Conservation (phyloP, 2,113 vertebrate species). For the Coptodon bakossiorum region DNA sequence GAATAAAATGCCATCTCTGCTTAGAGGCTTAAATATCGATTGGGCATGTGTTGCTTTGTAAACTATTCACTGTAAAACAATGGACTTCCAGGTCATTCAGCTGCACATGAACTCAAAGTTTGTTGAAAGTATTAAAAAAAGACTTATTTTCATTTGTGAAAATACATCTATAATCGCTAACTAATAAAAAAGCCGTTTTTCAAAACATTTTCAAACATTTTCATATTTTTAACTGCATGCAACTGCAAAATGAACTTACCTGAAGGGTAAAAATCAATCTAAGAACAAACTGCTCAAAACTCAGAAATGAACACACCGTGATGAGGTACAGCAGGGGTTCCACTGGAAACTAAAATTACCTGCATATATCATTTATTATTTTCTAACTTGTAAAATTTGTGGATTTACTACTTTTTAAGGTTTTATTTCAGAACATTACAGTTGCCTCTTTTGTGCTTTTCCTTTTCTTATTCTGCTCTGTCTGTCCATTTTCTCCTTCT, state of each 20-base stretch:
- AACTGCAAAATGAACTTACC: neutral
- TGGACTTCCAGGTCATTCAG: neutral
- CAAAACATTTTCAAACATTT: neutral
- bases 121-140: neutral
- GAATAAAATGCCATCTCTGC: neutral
- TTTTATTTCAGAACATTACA: neutral
- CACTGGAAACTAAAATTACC: neutral
- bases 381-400: neutral
- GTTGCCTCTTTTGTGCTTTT: neutral
- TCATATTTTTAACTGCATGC: neutral
- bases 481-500: neutral
- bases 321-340: neutral
- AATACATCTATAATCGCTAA: neutral
- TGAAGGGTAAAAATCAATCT: neutral
- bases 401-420: neutral
- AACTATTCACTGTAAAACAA: neutral
- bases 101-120: neutral
- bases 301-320: neutral
- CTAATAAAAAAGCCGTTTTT: neutral
- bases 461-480: neutral
- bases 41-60: neutral
- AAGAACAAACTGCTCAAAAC: neutral
- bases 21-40: neutral
- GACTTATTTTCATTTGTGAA: neutral
- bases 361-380: neutral